phyloP scores from a whole-genome alignment of 2,888 invertebrate genomes.

The Harpagoxenus sublaevis region DNA sequence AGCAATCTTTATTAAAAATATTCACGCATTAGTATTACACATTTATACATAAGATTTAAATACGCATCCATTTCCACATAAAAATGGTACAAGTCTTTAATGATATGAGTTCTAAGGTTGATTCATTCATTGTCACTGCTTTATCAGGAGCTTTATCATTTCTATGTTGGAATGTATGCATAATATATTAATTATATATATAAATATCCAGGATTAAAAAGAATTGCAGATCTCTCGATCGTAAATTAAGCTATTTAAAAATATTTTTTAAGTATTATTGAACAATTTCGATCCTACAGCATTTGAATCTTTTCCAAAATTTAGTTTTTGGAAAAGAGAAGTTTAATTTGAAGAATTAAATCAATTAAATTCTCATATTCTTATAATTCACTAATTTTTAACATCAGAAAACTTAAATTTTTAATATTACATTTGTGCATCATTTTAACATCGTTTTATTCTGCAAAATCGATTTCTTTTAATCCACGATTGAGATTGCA shows the following conservation, averaged over 20 bases:
- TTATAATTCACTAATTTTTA: neutral
- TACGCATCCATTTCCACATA: constrained; percentile 47
- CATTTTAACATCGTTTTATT: neutral
- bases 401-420: neutral
- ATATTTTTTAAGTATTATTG: neutral
- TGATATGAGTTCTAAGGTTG: constrained; percentile 7
- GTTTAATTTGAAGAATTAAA: neutral
- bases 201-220: constrained; percentile 21
- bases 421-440: neutral
- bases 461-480: neutral
- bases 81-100: constrained; percentile 48
- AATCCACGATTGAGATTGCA: neutral
- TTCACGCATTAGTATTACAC: constrained; percentile 50
- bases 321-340: neutral
- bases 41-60: constrained; percentile 43
- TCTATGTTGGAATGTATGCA: constrained; percentile 60
- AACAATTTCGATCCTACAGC: neutral
- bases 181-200: constrained; percentile 62
- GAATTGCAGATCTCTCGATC: constrained; percentile 4
- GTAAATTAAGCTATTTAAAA: neutral
- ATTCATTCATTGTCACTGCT: constrained; percentile 24
- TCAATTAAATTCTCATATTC: neutral
- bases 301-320: neutral
- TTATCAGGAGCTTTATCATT: constrained; percentile 46
- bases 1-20: constrained; percentile 45